Conservation (phyloP, 2,113 vertebrate genomes). For the Microtus ochrogaster region DNA sequence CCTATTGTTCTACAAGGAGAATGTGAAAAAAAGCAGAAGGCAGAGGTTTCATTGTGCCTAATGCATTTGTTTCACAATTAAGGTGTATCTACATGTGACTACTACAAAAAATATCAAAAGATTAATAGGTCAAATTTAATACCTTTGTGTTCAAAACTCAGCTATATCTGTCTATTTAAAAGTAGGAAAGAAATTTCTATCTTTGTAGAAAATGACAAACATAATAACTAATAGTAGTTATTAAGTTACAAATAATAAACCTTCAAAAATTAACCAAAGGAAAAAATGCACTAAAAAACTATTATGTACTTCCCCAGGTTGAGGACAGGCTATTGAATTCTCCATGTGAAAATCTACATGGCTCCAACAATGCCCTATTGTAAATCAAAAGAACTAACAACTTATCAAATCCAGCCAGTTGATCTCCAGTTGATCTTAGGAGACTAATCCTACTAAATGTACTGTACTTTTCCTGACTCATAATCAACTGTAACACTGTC, state of each 20-base stretch:
- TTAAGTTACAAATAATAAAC: not conserved
- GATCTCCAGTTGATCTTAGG: not conserved
- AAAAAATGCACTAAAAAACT: not conserved
- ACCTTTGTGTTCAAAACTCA: not conserved
- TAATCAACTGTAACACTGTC: not conserved
- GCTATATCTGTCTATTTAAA: not conserved
- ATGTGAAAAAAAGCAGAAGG: not conserved
- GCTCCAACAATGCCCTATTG: not conserved
- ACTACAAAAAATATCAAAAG: not conserved
- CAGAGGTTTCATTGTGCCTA: not conserved
- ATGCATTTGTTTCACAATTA: not conserved
- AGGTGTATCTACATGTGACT: not conserved
- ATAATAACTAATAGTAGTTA: not conserved
- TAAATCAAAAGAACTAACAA: not conserved
- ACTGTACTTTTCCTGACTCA: not conserved
- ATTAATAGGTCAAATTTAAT: not conserved
- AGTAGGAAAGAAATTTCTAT: not conserved
- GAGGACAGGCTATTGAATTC: not conserved
- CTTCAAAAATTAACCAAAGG: slow-evolving; percentile 33
- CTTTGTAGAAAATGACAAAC: not conserved
- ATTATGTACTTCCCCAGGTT: not conserved
- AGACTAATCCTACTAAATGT: not conserved
- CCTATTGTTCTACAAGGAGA: not conserved
- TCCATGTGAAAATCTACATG: not conserved
- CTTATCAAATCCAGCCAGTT: not conserved